Evolutionary conservation across 2,113 vertebrate genomes (phyloP), one percentile per base, ranked within the genome.

Genomic region (Rutilus rutilus): DNA sequence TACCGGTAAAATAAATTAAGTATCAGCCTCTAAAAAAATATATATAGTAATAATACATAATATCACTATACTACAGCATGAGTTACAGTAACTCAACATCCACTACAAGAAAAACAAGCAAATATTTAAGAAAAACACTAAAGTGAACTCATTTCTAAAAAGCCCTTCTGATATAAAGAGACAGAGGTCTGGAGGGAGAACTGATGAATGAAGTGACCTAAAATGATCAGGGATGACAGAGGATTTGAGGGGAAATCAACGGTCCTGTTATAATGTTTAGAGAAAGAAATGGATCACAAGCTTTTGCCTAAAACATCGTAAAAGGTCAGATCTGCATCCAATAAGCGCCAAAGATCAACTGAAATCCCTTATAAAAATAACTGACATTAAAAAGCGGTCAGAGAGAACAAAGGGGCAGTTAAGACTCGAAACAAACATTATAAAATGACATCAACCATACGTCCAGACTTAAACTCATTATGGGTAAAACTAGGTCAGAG

Each of bases 311-410:
- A 27, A 64, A 6, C 78, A 50, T 47, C 15, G 30, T 12, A 45
- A 81, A 81, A 69, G 79, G 15, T 82, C 79, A 52, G 17, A 67
- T 6, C 62, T 33, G 75, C 75, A 77, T 54, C 25, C 50, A 52
- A 77, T 77, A 52, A 8, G 15, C 15, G 17, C 5, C 17, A 15
- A n/a, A 67, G 9, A 19, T 52, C 78, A 62, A 17, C 1, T 36
- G n/a, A 27, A 39, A 81, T 21, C n/a, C 7, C 6, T 36, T 4
- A 1, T 59, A 45, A 45, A 62, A 45, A 80, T 65, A 5, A 47
- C 0, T 11, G 25, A 30, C 25, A 19, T 52, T 9, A 17, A 52
- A 82, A 67, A 52, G 15, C 45, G 54, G 62, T 1, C 78, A 62
- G 33, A 36, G 23, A 19, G 42, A 52, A 67, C 19, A 73, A 57